phyloP scores from a whole-genome alignment of 2,797 vertebrate genomes.

The Galago senegalensis region DNA sequence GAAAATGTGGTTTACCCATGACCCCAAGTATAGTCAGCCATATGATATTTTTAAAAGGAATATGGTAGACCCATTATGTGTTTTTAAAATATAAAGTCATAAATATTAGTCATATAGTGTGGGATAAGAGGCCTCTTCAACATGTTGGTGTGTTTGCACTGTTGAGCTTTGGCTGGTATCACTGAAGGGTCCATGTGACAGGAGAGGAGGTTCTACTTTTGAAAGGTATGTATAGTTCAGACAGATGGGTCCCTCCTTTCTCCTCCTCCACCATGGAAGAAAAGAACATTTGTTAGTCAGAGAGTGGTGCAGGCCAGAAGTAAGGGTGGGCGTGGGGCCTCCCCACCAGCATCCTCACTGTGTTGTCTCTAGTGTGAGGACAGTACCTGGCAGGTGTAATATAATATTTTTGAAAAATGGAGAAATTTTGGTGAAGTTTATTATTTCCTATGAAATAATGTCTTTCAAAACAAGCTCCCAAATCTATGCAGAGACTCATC shows the following conservation, averaged over 20 bases:
- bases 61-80: background rate
- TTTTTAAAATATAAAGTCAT: conserved; percentile 59
- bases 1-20: conserved; percentile 52
- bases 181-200: background rate
- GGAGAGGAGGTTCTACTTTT: background rate
- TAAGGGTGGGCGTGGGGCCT: background rate
- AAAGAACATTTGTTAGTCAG: background rate
- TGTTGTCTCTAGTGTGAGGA: conserved; percentile 7
- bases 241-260: background rate
- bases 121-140: background rate
- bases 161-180: background rate
- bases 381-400: background rate
- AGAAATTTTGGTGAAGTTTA: conserved; percentile 9
- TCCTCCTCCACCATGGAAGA: background rate
- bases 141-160: background rate
- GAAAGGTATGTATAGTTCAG: background rate
- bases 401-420: background rate
- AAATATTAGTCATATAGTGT: background rate
- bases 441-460: conserved; percentile 40
- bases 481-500: conserved; percentile 29
- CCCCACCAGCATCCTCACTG: background rate
- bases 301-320: background rate
- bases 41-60: conserved; percentile 34
- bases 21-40: background rate
- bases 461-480: conserved; percentile 39